Percentiles rank a stretch among this genome's conserved stretches.
Evolutionary conservation across 2,113 vertebrate genomes (phyloP).

Genomic region (Cyanoderma ruficeps): DNA sequence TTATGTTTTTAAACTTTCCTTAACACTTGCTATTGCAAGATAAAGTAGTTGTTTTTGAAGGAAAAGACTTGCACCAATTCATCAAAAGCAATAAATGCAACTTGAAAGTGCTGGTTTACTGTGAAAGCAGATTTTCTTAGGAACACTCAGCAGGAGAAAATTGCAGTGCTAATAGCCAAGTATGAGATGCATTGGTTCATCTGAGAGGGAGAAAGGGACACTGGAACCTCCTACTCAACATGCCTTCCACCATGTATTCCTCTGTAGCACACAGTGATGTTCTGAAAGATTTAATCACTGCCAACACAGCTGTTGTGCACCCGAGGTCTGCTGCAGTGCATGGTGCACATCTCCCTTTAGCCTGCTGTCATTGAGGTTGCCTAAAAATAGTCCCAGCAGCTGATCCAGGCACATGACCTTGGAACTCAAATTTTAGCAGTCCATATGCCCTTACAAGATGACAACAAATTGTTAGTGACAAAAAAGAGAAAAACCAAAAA

Average conservation of each 20-base stretch:
- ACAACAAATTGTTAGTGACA: background rate
- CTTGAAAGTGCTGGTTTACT: background rate
- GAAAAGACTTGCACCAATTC: background rate
- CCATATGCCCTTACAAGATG: background rate
- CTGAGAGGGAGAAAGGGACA: background rate
- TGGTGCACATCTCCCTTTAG: background rate
- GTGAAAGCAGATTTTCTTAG: background rate
- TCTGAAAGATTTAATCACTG: background rate
- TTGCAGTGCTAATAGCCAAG: background rate
- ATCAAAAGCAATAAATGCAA: background rate
- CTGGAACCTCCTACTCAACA: background rate
- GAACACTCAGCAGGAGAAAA: background rate
- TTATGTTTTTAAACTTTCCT: background rate
- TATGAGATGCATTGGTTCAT: background rate
- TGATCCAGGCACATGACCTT: background rate
- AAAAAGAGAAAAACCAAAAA: background rate
- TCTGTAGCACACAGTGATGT: background rate
- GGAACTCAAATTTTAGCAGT: background rate
- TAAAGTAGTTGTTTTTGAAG: background rate
- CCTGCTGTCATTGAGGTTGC: background rate
- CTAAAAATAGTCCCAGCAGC: background rate
- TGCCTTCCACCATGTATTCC: background rate
- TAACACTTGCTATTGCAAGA: background rate
- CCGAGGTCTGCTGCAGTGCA: background rate
- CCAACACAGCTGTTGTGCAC: background rate